phyloP scores from a whole-genome alignment of 2,113 vertebrate genomes.

The Eptesicus fuscus region DNA sequence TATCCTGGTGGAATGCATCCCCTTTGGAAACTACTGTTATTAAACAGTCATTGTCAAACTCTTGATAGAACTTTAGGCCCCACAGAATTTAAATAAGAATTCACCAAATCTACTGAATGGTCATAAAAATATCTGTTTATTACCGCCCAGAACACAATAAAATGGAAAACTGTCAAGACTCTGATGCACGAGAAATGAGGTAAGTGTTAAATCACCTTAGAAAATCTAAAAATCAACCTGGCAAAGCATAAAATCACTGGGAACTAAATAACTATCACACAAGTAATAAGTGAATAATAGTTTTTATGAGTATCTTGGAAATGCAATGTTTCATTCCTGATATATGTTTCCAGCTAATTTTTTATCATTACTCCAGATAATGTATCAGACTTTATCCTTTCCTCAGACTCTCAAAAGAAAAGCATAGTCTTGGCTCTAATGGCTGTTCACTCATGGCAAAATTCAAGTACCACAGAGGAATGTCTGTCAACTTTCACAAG shows the following conservation, averaged over 20 bases:
- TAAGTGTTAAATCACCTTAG: constrained; percentile 17
- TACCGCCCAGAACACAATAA: constrained; percentile 25
- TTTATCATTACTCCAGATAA: constrained; percentile 6
- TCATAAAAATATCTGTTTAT: constrained; percentile 31
- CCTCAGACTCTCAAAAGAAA: constrained; percentile 41
- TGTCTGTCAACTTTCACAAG: background rate
- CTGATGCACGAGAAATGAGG: constrained; percentile 16
- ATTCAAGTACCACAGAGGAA: background rate
- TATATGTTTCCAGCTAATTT: constrained; percentile 13
- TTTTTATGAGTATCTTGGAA: background rate
- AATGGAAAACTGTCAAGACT: constrained; percentile 25
- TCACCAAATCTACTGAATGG: background rate
- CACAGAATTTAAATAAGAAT: background rate
- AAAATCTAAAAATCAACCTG: background rate
- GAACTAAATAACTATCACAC: background rate
- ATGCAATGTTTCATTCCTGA: background rate
- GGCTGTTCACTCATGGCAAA: background rate
- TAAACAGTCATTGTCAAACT: background rate
- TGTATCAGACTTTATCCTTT: background rate
- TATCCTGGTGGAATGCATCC: background rate
- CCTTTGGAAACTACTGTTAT: background rate
- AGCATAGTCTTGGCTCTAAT: background rate
- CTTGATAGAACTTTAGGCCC: background rate
- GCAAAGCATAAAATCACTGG: background rate
- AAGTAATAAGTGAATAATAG: constrained; percentile 7